Base-by-base conservation (phyloP, 2,113 vertebrate species). In the Microtus montanus region DNA sequence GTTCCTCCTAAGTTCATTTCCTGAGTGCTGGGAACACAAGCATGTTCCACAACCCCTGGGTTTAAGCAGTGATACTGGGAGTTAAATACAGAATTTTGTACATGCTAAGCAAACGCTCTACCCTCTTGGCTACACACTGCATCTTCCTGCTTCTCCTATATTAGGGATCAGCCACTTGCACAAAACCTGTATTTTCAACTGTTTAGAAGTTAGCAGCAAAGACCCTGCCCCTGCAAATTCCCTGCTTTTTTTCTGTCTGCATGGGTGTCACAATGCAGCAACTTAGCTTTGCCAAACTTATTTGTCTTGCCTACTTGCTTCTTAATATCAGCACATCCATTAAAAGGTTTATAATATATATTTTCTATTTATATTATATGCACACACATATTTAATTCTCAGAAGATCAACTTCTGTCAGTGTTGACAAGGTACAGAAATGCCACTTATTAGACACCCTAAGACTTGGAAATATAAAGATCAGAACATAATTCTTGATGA, bases 211-310 rank as follows among this genome's bases (percentile, higher is more conserved):
- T 30, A 68, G 73, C 49, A 44, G 64, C 24, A n/a, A 82, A 87
- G 41, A 73, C 15, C 1, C 3, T 47, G 28, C 1, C 11, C 2
- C n/a, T n/a, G 15, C 0, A 7, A 49, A 85, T 63, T 26, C 47
- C 49, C 49, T 49, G 35, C 17, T 66, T 87, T 85, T 85, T 7
- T 30, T 35, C 4, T 33, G 52, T 17, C 38, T 82, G 2, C 24
- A 7, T 30, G 2, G 28, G 6, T 33, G 68, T 74, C 13, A 24
- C 74, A 74, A 44, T 61, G 11, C 20, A 77, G 38, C 14, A 30
- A n/a, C 24, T n/a, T 7, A 26, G 4, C 74, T 47, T 87, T 38
- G 52, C 47, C 49, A 84, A 88, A 52, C 14, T 64, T 28, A 35
- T 24, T n/a, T 80, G 70, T 24, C 3, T 10, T 79, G 77, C 11